Base-by-base conservation (phyloP, 2,797 vertebrate genomes). In the Enteromius unitaeniatus region DNA sequence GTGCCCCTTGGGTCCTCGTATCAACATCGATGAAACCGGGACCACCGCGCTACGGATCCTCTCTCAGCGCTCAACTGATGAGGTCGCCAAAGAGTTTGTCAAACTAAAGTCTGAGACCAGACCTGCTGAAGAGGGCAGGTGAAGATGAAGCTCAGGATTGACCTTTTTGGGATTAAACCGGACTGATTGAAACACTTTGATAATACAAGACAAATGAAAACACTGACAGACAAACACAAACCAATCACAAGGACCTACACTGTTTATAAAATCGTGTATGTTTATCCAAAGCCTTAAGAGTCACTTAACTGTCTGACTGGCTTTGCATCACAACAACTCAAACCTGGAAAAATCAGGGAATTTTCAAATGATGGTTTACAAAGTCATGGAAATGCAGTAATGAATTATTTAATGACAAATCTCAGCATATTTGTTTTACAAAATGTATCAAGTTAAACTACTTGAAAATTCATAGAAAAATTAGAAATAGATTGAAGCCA, bases 1-100 rank as follows among this genome's bases (percentile, higher is more conserved):
- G 97, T 99, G 97, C 85, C 97, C 97, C 0, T 92, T 99, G 0
- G 97, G 97, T 21, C 93, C 95, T 0, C 93, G 95, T 69, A 88
- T 98, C 70, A 93, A 95, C 84, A 97, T 95, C 79, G 98, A 99
- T 65, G 96, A 99, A 85, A 98, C 97, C 0, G 98, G 98, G 82
- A 87, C 96, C 89, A 99, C 97, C 0, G 93, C 97, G 76, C 94
- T 99, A 88, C 95, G 97, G 31, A 99, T 99, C 90, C 95, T 99
- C 84, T 96, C 97, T 51, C 98, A 99, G 92, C 94, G 98, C 84
- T 96, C 95, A 40, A 95, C 96, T 0, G 98, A 99, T 1, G 98
- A 99, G 87, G 96, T 99, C 85, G 98, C 98, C 89, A 97, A 96
- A 86, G 98, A 99, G 91, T 98, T 99, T 5, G 96, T 99, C 70